Evolutionary conservation across 35 echinoderm and acorn worm species (phyloP).

Genomic region (Heliocidaris erythrogramma): DNA sequence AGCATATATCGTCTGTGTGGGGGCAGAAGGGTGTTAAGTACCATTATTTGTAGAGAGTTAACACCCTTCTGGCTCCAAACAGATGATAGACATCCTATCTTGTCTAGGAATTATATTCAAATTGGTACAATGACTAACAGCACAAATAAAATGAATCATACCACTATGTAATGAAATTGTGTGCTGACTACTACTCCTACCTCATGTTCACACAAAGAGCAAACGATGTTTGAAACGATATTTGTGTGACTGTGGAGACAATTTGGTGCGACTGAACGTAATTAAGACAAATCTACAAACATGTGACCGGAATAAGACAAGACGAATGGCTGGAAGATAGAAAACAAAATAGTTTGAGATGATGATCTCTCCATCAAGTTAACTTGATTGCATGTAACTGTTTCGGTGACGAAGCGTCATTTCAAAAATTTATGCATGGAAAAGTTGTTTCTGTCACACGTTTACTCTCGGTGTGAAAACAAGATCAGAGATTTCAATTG

Average conservation of each 20-base stretch:
- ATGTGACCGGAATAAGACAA: background rate
- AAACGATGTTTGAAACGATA: background rate
- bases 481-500: background rate
- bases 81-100: background rate
- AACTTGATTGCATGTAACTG: background rate
- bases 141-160: slow-evolving; percentile 4
- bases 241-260: background rate
- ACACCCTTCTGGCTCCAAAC: too few species aligned
- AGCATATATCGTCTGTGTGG: background rate
- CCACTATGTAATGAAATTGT: background rate
- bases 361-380: background rate
- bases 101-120: background rate
- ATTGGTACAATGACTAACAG: background rate
- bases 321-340: background rate
- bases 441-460: background rate
- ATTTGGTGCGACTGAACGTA: background rate
- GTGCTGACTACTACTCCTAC: background rate
- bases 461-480: background rate
- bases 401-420: background rate
- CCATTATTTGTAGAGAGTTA: too few species aligned
- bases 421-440: background rate
- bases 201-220: slow-evolving; percentile 16
- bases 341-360: background rate
- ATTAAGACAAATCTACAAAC: background rate
- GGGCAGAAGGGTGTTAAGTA: too few species aligned